Conservation (phyloP, 1,140 invertebrate species). For the Acyrthosiphon pisum region DNA sequence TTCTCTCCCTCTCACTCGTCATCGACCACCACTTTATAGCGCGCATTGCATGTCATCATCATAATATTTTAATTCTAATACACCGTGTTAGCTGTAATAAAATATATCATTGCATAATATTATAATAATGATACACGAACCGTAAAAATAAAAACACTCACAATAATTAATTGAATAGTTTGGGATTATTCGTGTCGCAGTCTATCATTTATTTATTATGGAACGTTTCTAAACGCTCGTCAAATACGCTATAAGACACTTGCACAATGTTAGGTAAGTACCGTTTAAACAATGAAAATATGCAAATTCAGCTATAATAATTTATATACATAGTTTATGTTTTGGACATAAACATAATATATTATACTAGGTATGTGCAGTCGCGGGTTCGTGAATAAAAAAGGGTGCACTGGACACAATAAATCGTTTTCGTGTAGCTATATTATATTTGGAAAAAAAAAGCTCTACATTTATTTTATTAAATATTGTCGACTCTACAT, state of each 20-base stretch:
- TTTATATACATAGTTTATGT: neutral
- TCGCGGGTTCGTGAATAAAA: neutral
- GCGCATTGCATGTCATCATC: neutral
- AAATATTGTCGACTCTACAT: neutral
- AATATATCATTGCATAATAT: neutral
- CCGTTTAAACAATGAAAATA: neutral
- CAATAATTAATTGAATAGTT: neutral
- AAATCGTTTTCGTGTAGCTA: neutral
- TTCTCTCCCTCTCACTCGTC: neutral
- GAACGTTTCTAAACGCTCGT: neutral
- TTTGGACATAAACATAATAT: neutral
- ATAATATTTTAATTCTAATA: neutral
- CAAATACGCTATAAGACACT: neutral
- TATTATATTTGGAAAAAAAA: neutral
- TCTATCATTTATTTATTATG: neutral
- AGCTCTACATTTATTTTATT: neutral
- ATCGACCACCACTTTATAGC: no score
- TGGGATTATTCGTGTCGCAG: no score
- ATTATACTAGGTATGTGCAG: neutral
- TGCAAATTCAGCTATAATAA: neutral
- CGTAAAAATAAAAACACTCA: neutral
- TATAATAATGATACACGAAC: neutral
- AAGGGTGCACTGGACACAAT: neutral
- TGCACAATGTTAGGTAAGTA: neutral
- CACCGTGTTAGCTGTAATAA: neutral